These are phyloP conservation scores for Diabrotica balteata DNA, from an alignment of 2,888 invertebrate species.

Conservation along the genomic window DNA sequence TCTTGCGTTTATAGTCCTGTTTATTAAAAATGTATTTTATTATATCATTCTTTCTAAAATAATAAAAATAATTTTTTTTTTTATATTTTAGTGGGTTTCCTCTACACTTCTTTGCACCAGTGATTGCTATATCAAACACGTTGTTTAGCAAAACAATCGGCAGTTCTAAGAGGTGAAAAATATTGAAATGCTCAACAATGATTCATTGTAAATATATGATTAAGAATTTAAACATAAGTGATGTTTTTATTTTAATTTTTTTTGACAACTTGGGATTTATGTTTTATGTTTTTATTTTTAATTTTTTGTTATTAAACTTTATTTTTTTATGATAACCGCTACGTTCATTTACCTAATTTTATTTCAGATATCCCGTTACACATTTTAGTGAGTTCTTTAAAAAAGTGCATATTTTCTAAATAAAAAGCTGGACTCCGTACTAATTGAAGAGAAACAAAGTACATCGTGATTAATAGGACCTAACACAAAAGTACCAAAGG, in stretches of 20 bases:
- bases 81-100: slow-evolving; percentile 71
- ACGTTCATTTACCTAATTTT: too few relatives aligned
- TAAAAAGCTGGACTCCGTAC: too few relatives aligned
- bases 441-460: too few relatives aligned
- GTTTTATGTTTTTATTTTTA: slow-evolving; percentile 13
- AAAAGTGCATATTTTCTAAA: too few relatives aligned
- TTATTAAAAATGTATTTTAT: too few relatives aligned
- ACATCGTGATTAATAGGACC: too few relatives aligned
- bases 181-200: slow-evolving; percentile 6
- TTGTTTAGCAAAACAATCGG: slow-evolving; percentile 72
- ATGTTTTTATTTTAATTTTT: slow-evolving; percentile 14
- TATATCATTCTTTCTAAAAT: too few relatives aligned
- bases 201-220: slow-evolving; percentile 17
- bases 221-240: slow-evolving; percentile 7
- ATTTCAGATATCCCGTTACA: too few relatives aligned
- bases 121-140: slow-evolving; percentile 81
- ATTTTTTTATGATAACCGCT: slow-evolving; percentile 1
- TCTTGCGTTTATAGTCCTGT: too few relatives aligned
- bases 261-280: slow-evolving; percentile 9
- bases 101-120: slow-evolving; percentile 81
- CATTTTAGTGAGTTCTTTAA: too few relatives aligned
- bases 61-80: too few relatives aligned
- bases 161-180: slow-evolving; percentile 16
- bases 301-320: slow-evolving; percentile 15
- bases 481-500: too few relatives aligned